A percentile compares a stretch with the other conserved stretches of the same genome.
Conservation (phyloP, 2,113 vertebrate species). For the Falcunculus frontatus region DNA sequence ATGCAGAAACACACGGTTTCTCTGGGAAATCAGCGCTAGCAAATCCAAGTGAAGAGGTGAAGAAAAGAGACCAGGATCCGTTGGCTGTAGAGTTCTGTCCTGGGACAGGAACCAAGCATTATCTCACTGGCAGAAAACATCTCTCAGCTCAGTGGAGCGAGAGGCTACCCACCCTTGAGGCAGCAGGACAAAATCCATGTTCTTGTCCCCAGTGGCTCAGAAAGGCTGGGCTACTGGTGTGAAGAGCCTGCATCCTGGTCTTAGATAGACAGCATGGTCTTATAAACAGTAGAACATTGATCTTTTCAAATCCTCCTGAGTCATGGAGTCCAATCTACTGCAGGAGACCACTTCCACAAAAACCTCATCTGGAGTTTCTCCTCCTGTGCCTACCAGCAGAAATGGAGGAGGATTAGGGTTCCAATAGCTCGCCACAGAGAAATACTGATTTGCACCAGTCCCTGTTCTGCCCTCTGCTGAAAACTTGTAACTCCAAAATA, state of each 20-base stretch:
- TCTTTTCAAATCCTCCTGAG: not conserved
- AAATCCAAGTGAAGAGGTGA: not conserved
- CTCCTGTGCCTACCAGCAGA: not conserved
- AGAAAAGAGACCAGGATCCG: not conserved
- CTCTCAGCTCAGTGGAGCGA: not conserved
- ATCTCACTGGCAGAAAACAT: not conserved
- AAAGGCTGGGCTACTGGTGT: not conserved
- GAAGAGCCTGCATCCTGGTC: not conserved
- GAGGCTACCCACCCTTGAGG: not conserved
- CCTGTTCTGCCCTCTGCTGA: not conserved
- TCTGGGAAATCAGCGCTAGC: not conserved
- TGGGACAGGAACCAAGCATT: not conserved
- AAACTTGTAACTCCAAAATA: not conserved
- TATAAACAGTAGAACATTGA: not conserved
- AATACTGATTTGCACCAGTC: not conserved
- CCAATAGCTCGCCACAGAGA: not conserved
- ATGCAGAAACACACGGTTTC: fast-evolving
- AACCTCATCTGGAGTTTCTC: not conserved
- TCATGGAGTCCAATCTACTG: not conserved
- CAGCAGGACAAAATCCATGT: not conserved
- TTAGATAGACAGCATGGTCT: not conserved
- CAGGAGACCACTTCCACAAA: not conserved
- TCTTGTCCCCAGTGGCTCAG: not conserved
- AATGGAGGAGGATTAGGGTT: not conserved
- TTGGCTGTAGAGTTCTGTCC: not conserved